Percentiles rank a stretch among this genome's conserved stretches.
phyloP scores from a whole-genome alignment of 1,140 invertebrate genomes.

The Atopsyche davidsoni region DNA sequence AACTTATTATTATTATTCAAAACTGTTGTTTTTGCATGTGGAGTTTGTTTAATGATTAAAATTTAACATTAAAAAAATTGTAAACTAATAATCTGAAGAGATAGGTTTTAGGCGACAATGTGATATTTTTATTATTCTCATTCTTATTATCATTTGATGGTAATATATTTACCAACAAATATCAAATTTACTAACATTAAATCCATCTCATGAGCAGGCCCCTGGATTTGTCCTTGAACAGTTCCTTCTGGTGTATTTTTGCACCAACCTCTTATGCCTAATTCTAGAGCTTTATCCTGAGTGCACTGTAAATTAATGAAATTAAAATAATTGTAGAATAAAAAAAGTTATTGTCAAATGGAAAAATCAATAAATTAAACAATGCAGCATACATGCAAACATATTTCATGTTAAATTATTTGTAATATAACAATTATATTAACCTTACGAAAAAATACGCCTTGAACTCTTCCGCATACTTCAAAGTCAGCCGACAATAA shows the following conservation, averaged over 20 bases:
- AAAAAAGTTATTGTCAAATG: constrained; percentile 1
- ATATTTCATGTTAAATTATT: neutral
- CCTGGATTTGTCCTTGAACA: constrained; percentile 65
- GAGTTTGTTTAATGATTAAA: too few species aligned
- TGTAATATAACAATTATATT: neutral
- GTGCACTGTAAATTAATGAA: constrained; percentile 51
- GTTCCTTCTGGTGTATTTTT: constrained; percentile 67
- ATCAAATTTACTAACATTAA: constrained; percentile 55
- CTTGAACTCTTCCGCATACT: constrained; percentile 51
- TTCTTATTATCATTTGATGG: constrained; percentile 3
- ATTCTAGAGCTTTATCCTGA: constrained; percentile 56
- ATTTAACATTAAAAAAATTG: too few species aligned
- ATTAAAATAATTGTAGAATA: constrained; percentile 6
- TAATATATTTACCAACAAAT: constrained; percentile 11
- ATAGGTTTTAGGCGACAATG: neutral
- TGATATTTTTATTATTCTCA: neutral
- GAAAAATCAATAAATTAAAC: neutral
- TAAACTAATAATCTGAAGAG: neutral
- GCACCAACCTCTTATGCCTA: constrained; percentile 68
- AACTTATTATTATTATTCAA: neutral
- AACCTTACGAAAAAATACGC: constrained; percentile 55
- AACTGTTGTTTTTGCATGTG: too few species aligned
- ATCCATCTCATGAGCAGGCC: constrained; percentile 53
- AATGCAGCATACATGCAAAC: neutral
- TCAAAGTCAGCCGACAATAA: constrained; percentile 49